Percentiles rank a stretch among this genome's conserved stretches.
These are phyloP conservation scores for Chloebia gouldiae DNA, from an alignment of 2,113 vertebrate species.

Conservation along the genomic window DNA sequence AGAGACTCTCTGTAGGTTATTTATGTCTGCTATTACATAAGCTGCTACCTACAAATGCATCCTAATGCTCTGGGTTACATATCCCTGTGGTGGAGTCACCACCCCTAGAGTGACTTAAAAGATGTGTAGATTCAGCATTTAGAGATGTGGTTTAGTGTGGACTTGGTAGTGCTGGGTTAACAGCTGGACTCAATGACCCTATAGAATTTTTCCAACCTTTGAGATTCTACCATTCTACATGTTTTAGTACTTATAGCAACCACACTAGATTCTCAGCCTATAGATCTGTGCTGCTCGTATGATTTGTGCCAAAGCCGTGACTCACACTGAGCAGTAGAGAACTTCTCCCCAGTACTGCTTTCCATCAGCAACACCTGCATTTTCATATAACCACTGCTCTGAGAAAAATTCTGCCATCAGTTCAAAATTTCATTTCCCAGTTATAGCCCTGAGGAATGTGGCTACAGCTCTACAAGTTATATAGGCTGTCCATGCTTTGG, in stretches of 20 bases:
- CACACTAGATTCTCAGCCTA: background rate
- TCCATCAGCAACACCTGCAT: background rate
- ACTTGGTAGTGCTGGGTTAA: background rate
- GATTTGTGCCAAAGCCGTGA: background rate
- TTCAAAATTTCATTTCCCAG: background rate
- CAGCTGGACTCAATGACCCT: background rate
- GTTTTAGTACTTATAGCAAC: background rate
- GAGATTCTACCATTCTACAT: background rate
- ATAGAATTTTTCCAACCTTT: background rate
- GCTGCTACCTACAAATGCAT: background rate
- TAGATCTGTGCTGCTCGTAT: fast-evolving
- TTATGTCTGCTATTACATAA: background rate
- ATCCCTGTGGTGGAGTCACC: background rate
- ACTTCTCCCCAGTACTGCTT: background rate
- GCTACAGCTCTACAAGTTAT: background rate
- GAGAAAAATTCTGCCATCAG: background rate
- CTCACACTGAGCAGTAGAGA: background rate
- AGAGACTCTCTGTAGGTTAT: background rate
- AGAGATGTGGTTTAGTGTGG: background rate
- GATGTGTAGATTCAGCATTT: background rate
- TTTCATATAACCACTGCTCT: background rate
- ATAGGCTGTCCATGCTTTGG: fast-evolving
- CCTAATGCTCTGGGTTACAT: background rate
- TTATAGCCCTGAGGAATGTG: background rate
- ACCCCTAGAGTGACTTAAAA: background rate